Evolutionary conservation across 2,113 vertebrate species (phyloP).

Genomic region (Pterocles gutturalis): DNA sequence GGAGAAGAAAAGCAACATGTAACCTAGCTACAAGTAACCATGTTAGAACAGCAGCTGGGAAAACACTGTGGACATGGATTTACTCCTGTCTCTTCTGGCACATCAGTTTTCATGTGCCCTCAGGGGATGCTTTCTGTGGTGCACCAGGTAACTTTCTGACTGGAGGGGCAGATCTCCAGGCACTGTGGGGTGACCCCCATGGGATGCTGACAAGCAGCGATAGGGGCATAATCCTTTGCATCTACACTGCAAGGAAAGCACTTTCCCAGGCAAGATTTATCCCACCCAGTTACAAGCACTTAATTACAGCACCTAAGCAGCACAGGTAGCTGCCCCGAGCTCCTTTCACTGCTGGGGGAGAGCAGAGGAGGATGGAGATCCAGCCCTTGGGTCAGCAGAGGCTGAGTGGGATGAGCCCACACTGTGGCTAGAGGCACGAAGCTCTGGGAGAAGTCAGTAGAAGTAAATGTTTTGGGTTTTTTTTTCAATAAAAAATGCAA

Average conservation of each 20-base stretch:
- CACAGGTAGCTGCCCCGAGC: background rate
- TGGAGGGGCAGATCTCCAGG: background rate
- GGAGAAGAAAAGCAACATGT: background rate
- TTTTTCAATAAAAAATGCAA: background rate
- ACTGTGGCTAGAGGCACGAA: background rate
- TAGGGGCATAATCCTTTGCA: rapidly evolving
- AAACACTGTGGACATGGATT: background rate
- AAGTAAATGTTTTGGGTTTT: background rate
- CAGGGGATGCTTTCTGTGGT: background rate
- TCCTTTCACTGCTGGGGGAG: background rate
- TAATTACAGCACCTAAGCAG: background rate
- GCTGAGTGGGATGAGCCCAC: background rate
- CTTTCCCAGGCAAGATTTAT: background rate
- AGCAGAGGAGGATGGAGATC: rapidly evolving
- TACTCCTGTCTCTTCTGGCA: background rate
- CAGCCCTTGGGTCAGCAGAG: background rate
- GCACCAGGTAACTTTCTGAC: background rate
- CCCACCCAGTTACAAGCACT: background rate
- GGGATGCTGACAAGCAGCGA: background rate
- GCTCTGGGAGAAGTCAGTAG: background rate
- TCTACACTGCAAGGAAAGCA: background rate
- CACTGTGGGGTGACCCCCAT: background rate
- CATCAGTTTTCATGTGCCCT: background rate
- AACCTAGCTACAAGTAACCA: background rate
- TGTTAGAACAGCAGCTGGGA: background rate